These are phyloP conservation scores for Tonatia bakeri DNA, from an alignment of 2,113 vertebrate genomes.

Conservation along the genomic window DNA sequence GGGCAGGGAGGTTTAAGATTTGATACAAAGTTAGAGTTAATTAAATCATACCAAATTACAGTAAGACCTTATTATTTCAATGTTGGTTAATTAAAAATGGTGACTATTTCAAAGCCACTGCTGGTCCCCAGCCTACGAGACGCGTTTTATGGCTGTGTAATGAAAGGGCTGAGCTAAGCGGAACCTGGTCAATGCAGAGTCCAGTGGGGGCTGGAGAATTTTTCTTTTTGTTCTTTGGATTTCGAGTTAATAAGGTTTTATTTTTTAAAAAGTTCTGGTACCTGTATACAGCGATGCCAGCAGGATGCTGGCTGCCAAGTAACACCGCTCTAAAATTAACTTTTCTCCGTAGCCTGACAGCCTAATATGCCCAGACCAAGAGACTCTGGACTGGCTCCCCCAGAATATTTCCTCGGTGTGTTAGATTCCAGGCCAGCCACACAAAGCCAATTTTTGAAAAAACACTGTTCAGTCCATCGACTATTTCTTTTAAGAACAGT, in stretches of 20 bases:
- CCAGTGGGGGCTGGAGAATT: background rate
- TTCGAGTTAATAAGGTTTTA: conserved; percentile 64
- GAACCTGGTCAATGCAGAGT: background rate
- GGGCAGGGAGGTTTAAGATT: background rate
- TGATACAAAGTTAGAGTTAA: conserved; percentile 26
- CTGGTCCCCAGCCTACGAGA: background rate
- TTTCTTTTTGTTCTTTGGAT: conserved; percentile 54
- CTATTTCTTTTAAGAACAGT: background rate
- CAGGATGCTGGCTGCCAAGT: background rate
- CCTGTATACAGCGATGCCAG: background rate
- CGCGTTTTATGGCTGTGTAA: background rate
- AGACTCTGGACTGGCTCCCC: background rate
- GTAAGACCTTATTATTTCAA: conserved; percentile 39
- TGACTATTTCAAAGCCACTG: conserved; percentile 45
- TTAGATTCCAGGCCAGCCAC: background rate
- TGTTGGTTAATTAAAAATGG: conserved; percentile 64
- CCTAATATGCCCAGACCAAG: background rate
- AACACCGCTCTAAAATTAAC: background rate
- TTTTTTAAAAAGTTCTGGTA: background rate
- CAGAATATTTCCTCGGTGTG: background rate
- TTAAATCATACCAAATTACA: conserved; percentile 54
- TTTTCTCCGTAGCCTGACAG: conserved; percentile 13
- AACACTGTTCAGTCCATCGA: background rate
- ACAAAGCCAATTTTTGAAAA: conserved; percentile 1
- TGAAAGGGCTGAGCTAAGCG: conserved; percentile 52